Conservation (phyloP, 2,113 vertebrate genomes). For the Percina caprodes region DNA sequence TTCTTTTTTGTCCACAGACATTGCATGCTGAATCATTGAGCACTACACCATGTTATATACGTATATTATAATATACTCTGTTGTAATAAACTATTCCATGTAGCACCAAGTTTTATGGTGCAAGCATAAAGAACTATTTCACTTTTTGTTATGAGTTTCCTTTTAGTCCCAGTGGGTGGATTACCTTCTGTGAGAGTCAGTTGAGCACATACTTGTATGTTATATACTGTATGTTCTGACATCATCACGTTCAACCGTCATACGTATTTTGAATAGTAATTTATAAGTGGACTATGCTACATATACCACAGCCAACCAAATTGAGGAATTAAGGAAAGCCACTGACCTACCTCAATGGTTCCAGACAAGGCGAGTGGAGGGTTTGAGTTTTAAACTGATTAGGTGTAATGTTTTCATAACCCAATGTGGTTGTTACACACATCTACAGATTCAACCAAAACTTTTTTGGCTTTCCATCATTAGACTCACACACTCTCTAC, state of each 20-base stretch:
- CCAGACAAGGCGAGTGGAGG: too few relatives aligned
- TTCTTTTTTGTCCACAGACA: background rate
- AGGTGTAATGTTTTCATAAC: too few relatives aligned
- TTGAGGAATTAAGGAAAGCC: too few relatives aligned
- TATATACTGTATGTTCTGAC: background rate
- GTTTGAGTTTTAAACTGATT: too few relatives aligned
- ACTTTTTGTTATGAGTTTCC: conserved; percentile 33
- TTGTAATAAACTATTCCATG: conserved; percentile 38
- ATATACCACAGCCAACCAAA: too few relatives aligned
- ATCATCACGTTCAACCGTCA: background rate
- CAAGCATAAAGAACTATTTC: conserved; percentile 45
- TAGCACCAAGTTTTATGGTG: conserved; percentile 52
- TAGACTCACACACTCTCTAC: too few relatives aligned
- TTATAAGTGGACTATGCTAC: background rate
- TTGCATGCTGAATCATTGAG: conserved; percentile 33
- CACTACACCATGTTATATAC: background rate
- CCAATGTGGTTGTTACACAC: too few relatives aligned
- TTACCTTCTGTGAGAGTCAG: background rate
- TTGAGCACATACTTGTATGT: conserved; percentile 35
- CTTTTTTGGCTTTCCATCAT: too few relatives aligned
- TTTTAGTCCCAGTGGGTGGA: conserved; percentile 7
- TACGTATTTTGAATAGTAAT: background rate
- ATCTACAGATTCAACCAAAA: too few relatives aligned
- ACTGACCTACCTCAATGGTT: too few relatives aligned
- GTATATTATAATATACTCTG: background rate